Evolutionary conservation across 2,888 invertebrate species (phyloP).

Genomic region (Stomorhina lunata): DNA sequence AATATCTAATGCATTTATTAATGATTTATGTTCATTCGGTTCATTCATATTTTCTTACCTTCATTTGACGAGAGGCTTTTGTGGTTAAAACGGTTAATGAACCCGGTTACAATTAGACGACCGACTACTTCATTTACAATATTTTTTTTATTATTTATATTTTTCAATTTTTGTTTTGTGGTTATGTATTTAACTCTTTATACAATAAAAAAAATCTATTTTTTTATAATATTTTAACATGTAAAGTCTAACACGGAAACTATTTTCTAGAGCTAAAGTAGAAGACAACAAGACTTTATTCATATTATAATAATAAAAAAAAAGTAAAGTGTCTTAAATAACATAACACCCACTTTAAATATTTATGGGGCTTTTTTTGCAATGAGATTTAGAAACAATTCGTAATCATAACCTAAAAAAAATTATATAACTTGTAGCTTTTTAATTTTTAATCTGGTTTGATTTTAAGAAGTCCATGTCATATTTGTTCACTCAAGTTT

Average conservation of each 20-base stretch:
- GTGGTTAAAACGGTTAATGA: slow-evolving; percentile 64
- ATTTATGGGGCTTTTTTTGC: background rate
- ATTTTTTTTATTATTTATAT: background rate
- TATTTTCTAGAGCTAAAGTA: slow-evolving; percentile 23
- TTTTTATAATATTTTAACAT: background rate
- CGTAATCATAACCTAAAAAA: background rate
- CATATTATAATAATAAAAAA: slow-evolving; percentile 21
- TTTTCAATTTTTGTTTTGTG: slow-evolving; percentile 3
- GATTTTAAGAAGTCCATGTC: slow-evolving; percentile 14
- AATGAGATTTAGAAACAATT: slow-evolving; percentile 24
- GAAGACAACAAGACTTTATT: slow-evolving; percentile 27
- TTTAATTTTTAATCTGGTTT: background rate
- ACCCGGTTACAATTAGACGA: slow-evolving; percentile 65
- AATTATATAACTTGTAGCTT: background rate
- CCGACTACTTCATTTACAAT: slow-evolving; percentile 12
- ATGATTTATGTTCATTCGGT: background rate
- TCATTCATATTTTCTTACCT: slow-evolving; percentile 49
- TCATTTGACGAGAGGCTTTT: slow-evolving; percentile 55
- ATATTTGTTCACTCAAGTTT: slow-evolving; percentile 34
- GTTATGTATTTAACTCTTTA: slow-evolving; percentile 7
- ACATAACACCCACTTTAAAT: slow-evolving; percentile 41
- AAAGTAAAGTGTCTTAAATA: slow-evolving; percentile 41
- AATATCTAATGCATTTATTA: slow-evolving; percentile 12
- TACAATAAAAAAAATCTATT: background rate
- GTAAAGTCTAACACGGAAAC: slow-evolving; percentile 35